Base-by-base conservation (phyloP, 2,797 vertebrate genomes). In the Salmo trutta region DNA sequence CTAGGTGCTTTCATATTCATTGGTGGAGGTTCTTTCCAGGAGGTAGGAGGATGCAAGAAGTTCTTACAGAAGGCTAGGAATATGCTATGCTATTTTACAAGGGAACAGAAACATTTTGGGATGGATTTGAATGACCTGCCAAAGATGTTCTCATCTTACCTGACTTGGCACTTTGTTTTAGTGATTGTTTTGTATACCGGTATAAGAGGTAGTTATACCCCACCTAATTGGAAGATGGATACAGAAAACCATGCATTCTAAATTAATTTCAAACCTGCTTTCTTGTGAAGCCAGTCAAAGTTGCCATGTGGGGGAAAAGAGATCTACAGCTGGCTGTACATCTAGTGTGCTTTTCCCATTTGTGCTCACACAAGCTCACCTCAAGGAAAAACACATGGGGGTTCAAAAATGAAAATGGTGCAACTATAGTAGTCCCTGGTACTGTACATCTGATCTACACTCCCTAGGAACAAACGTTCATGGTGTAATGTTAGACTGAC, bases 111-210 rank as follows among this genome's bases (percentile, higher is more conserved):
- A 2, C 71, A 68, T 17, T 41, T 41, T 80, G 56, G 47, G 74
- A 74, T 41, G 67, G 19, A 21, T 65, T 21, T 65, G 10, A 47
- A 65, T 24, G 75, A 81, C 77, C 75, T 76, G 71, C 75, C 84
- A 85, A 85, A 87, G 80, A 78, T 69, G 70, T 81, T 47, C 41
- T 47, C 10, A 47, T 47, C 41, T 47, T 47, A 12, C 41, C 41
- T 10, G 10, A 12, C 41, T 47, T 47, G 41, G 41, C 41, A 10
- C 41, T 47, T 47, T 47, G 10, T 41, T 41, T 41, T 41, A 41
- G 36, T 41, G 36, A 41, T 41, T 10, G 36, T 47, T 47, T 47
- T 47, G 41, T 47, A 47, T 47, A 47, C 41, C 41, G 2, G 41
- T 47, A 47, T 12, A 47, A 47, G 36, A 41, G 41, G 41, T 47